Evolutionary conservation across 2,888 invertebrate species (phyloP).

Genomic region (Brenthis hecate): DNA sequence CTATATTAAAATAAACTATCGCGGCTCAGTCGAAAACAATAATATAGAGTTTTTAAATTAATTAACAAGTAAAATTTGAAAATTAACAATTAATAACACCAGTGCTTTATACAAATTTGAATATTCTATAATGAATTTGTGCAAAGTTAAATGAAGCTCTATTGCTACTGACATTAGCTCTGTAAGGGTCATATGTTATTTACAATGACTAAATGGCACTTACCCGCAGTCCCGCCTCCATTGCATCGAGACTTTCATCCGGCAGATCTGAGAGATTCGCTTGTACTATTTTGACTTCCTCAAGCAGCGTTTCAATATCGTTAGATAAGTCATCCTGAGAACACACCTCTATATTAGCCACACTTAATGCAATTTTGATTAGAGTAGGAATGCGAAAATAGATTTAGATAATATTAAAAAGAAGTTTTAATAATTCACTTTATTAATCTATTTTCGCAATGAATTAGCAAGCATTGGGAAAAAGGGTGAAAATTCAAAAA

Average conservation of each 20-base stretch:
- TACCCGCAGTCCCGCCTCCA: conserved; percentile 88
- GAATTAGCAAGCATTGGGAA: conserved; percentile 34
- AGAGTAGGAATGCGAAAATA: conserved; percentile 32
- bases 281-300: conserved; percentile 86
- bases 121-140: conserved; percentile 2
- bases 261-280: conserved; percentile 86
- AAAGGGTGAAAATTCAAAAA: conserved; percentile 54
- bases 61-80: background rate
- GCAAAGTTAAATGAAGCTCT: conserved; percentile 8
- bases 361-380: conserved; percentile 38
- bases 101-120: background rate
- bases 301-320: conserved; percentile 87
- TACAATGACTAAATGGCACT: conserved; percentile 62
- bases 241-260: conserved; percentile 86
- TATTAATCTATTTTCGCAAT: conserved; percentile 37
- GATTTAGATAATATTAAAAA: conserved; percentile 19
- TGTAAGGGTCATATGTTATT: conserved; percentile 43
- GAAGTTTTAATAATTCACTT: conserved; percentile 3
- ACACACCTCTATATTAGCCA: conserved; percentile 74
- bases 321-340: conserved; percentile 84
- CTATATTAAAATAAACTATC: conserved; percentile 48
- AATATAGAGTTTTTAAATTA: background rate
- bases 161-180: background rate
- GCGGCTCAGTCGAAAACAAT: conserved; percentile 24
- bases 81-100: background rate